These are phyloP conservation scores for Serilophus lunatus DNA, from an alignment of 2,113 vertebrate species.

Conservation along the genomic window DNA sequence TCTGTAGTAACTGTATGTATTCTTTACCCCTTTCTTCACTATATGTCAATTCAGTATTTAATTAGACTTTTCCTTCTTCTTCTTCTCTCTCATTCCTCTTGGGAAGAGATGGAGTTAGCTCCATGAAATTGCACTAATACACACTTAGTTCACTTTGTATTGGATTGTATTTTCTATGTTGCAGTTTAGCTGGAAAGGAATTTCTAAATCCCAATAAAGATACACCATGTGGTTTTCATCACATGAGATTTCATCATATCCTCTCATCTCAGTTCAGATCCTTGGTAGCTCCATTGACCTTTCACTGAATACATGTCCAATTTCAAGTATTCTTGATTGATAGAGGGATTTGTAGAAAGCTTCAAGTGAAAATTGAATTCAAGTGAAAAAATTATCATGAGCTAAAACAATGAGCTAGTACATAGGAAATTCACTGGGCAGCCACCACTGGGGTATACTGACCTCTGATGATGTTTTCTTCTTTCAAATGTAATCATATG, in stretches of 20 bases:
- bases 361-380: neutral
- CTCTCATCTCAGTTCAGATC: neutral
- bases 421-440: neutral
- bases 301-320: neutral
- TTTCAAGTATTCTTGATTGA: neutral
- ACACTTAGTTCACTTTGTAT: neutral
- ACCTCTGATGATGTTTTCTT: neutral
- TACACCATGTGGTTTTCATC: neutral
- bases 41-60: neutral
- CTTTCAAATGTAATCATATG: neutral
- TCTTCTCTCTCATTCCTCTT: neutral
- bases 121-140: neutral
- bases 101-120: neutral
- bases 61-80: neutral
- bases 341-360: neutral
- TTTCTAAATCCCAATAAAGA: neutral
- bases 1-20: neutral
- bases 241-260: neutral
- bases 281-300: neutral
- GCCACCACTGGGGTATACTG: neutral
- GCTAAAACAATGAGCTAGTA: neutral
- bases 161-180: neutral
- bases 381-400: neutral
- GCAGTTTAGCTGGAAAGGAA: neutral
- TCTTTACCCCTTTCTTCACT: neutral